Conservation (phyloP, 37 sponge, comb jelly and placozoan genomes). For the Corticium candelabrum region DNA sequence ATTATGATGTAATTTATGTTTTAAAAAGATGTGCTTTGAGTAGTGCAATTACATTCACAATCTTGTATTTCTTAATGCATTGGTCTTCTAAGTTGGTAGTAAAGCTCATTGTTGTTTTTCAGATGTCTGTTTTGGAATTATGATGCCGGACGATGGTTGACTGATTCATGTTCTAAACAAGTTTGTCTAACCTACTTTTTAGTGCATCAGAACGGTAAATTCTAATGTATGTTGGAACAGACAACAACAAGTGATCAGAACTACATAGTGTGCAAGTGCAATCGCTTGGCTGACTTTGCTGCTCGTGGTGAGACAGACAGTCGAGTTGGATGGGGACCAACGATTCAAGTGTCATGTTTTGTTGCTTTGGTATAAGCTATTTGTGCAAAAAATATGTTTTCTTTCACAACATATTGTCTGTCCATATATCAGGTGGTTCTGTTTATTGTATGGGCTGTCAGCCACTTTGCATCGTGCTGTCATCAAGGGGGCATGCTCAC, state of each 20-base stretch:
- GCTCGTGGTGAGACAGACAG: neutral
- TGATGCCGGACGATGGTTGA: neutral
- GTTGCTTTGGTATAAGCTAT: neutral
- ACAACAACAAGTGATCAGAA: neutral
- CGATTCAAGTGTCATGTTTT: neutral
- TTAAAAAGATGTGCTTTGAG: too few relatives aligned
- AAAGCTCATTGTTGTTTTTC: neutral
- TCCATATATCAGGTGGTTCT: neutral
- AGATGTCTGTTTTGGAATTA: slow-evolving; percentile 1
- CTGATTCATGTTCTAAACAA: neutral
- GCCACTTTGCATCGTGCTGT: neutral
- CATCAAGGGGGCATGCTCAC: neutral
- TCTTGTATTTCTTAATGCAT: too few relatives aligned
- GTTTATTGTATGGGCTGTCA: neutral
- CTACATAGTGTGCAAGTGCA: slow-evolving; percentile 2
- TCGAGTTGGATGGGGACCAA: neutral
- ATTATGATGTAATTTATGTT: too few relatives aligned
- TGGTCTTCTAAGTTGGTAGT: too few relatives aligned
- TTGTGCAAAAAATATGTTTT: neutral
- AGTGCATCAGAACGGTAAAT: too few relatives aligned
- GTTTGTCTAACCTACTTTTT: too few relatives aligned
- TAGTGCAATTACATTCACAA: too few relatives aligned
- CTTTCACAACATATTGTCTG: neutral
- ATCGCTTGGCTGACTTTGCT: neutral
- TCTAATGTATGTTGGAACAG: too few relatives aligned